Conservation (phyloP, 2,888 invertebrate genomes). For the Pyrochroa serraticornis region DNA sequence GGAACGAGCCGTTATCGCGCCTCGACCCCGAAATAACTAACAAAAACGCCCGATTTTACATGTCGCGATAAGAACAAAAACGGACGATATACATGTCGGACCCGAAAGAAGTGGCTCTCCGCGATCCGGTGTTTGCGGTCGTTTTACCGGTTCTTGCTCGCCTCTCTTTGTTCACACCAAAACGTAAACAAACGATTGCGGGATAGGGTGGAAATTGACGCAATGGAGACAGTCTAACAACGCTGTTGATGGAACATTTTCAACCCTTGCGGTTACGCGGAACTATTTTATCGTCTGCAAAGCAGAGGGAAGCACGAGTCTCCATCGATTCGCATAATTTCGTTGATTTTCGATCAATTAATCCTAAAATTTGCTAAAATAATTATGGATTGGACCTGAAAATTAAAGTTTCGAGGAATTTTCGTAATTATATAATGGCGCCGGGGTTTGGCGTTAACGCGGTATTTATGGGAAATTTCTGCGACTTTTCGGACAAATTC, state of each 20-base stretch:
- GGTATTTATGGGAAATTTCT: slow-evolving; percentile 13
- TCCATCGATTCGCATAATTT: slow-evolving; percentile 38
- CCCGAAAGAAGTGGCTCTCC: not conserved
- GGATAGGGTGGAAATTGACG: slow-evolving; percentile 41
- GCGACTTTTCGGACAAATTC: slow-evolving; percentile 45
- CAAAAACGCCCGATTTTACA: not conserved
- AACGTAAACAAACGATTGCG: slow-evolving; percentile 42
- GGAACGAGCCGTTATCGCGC: not conserved
- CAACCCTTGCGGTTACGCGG: slow-evolving; percentile 47
- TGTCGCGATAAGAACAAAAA: slow-evolving; percentile 5
- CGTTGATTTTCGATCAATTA: not conserved
- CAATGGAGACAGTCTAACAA: slow-evolving; percentile 48
- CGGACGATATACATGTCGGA: too few relatives aligned
- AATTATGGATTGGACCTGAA: not conserved
- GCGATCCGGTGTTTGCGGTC: not conserved
- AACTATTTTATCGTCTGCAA: slow-evolving; percentile 43
- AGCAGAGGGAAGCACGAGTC: slow-evolving; percentile 46
- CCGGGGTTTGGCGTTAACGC: not conserved
- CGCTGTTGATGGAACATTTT: slow-evolving; percentile 44
- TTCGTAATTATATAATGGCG: not conserved
- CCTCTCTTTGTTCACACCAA: slow-evolving; percentile 27
- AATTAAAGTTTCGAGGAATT: not conserved
- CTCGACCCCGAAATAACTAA: not conserved
- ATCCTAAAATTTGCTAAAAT: not conserved
- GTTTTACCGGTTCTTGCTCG: not conserved